Evolutionary conservation across 2,797 vertebrate genomes (phyloP), one percentile per base, ranked within the genome.

Genomic region (Phalloptychus januarius): DNA sequence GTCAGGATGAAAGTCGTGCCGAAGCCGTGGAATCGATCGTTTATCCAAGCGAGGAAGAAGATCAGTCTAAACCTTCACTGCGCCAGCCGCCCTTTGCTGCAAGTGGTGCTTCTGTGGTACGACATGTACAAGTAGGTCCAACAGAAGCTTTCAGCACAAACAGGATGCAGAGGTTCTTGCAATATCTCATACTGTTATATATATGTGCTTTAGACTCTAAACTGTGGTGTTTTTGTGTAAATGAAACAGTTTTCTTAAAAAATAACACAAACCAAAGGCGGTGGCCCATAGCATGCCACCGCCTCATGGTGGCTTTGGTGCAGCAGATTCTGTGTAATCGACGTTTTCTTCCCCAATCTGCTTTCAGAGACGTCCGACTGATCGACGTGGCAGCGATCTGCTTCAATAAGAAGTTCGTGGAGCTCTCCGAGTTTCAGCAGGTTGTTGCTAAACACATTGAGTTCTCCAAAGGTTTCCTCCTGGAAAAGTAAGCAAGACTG

Each of bases 1-100:
- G 88, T 87, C 85, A 99, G 97, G 86, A 40, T 97, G 83, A 81
- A 94, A 73, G 65, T 95, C 2, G 83, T 97, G 78, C 97, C 96
- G 83, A 97, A 98, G 87, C 95, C 96, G 16, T 98, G 97, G 97
- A 95, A 95, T 31, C 94, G 91, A 77, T 94, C 96, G 6, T 97
- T 96, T 87, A 33, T 96, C 18, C 79, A 89, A 58, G 94, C 96
- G 0, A 73, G 65, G 18, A 92, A 83, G 77, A 94, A 82, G 38
- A 94, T 98, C 65, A 93, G 79, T 58, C 87, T 94, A n/a, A 95
- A 95, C 50, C 94, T 98, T 77, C 93, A 98, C 40, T 84, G 94
- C 3, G 56, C 96, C 84, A 97, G 96, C 90, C 95, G 96, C 70
- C 94, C 90, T 0, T 96, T 97, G 96, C 85, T 94, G 74, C 92